These are phyloP conservation scores for Sorex araneus DNA, from an alignment of 2,113 vertebrate genomes.

Conservation along the genomic window DNA sequence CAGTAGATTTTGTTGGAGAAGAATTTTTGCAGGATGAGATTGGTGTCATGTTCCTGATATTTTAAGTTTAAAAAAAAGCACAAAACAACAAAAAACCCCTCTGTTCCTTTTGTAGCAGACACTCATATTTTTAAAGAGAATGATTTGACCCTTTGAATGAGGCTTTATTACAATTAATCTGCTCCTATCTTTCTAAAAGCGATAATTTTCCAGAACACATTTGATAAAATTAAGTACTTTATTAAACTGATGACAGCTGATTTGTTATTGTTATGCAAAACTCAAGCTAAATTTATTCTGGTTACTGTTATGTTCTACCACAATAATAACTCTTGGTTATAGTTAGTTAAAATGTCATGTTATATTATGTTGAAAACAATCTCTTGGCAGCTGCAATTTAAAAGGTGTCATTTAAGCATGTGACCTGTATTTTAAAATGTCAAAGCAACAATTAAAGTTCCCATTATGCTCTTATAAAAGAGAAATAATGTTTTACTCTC, in stretches of 20 bases:
- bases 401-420: conserved; percentile 73
- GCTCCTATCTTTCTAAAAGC: not conserved
- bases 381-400: conserved; percentile 68
- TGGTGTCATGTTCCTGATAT: not conserved
- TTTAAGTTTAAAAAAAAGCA: not conserved
- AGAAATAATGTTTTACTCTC: conserved; percentile 63
- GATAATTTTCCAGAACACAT: conserved; percentile 16
- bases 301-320: conserved; percentile 51
- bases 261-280: conserved; percentile 60
- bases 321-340: conserved; percentile 71
- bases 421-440: conserved; percentile 77
- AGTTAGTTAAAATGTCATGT: conserved; percentile 76
- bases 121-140: not conserved
- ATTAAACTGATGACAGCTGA: conserved; percentile 43
- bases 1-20: not conserved
- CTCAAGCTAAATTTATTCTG: conserved; percentile 49
- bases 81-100: not conserved
- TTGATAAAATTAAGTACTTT: conserved; percentile 59
- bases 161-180: not conserved
- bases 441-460: conserved; percentile 67
- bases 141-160: not conserved
- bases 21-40: not conserved
- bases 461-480: conserved; percentile 61
- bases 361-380: conserved; percentile 63
- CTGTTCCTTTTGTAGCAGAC: not conserved